Evolutionary conservation across 2,113 vertebrate genomes (phyloP), one percentile per base, ranked within the genome.

Genomic region (Chrysemys picta): DNA sequence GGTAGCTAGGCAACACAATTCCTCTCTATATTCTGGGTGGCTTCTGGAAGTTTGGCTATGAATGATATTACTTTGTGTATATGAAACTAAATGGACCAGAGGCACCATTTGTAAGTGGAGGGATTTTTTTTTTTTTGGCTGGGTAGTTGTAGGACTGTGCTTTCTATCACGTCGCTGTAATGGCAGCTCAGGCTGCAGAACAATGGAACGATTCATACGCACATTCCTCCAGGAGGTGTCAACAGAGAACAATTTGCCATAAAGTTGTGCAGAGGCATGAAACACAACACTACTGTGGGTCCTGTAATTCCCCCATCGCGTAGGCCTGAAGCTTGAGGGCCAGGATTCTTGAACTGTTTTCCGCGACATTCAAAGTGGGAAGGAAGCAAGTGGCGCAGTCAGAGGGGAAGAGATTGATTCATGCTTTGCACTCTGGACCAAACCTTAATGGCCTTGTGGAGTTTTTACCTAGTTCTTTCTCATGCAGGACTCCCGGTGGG

Each of bases 1-100:
- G 95, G 98, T 98, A 97, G 95, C 98, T 95, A 98, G 89, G 98
- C 98, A 98, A 98, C 98, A 93, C 95, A 69, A 3, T 93, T 96
- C 97, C 95, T 95, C 95, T 93, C 96, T 88, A 16, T 95, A 91
- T 93, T 95, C 95, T 27, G 79, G 94, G 88, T 95, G 92, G 97
- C 98, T 98, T 97, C 86, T 13, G 95, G 98, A 98, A 98, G 96
- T 96, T 95, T 97, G 97, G 96, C 97, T 96, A 97, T 93, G 96
- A 96, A 95, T 93, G 83, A 96, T 97, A 97, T 98, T 97, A 98
- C 97, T 98, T 96, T 91, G 97, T 98, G 96, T 97, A 88, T 96
- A 89, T 97, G 98, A 97, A 97, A 93, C 97, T 98, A 98, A 98
- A 98, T 93, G 98, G 98, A 96, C 98, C 98, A 62, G 79, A 82